A percentile compares a stretch with the other conserved stretches of the same genome.
Evolutionary conservation across 2,888 invertebrate genomes (phyloP).

Genomic region (Punctoribates punctum): DNA sequence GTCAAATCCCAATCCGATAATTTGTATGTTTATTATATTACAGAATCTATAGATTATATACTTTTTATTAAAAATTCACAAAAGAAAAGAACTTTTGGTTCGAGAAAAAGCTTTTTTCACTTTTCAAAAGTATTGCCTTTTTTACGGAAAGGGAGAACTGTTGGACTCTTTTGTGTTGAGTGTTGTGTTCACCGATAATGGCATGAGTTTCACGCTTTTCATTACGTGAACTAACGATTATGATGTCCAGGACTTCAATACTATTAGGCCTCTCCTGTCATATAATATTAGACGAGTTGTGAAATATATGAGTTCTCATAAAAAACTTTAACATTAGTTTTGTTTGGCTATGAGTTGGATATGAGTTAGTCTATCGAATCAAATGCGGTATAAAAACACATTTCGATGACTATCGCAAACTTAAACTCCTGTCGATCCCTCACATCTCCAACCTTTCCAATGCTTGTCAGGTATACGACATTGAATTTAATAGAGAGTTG

Average conservation of each 20-base stretch:
- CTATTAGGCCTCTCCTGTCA: slow-evolving; percentile 21
- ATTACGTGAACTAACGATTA: slow-evolving; percentile 31
- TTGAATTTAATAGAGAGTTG: slow-evolving; percentile 4
- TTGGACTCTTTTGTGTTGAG: slow-evolving; percentile 16
- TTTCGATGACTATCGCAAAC: slow-evolving; percentile 18
- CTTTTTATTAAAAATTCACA: too few species aligned
- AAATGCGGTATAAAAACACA: slow-evolving; percentile 2
- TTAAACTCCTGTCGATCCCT: not conserved
- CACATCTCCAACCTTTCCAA: not conserved
- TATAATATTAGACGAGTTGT: slow-evolving; percentile 18
- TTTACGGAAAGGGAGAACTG: not conserved
- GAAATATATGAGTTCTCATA: slow-evolving; percentile 26
- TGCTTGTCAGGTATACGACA: slow-evolving; percentile 18
- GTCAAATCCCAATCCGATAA: slow-evolving; percentile 21
- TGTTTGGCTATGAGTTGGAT: too few species aligned
- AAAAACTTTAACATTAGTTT: not conserved
- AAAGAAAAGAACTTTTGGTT: not conserved
- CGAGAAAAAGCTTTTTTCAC: not conserved
- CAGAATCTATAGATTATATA: not conserved
- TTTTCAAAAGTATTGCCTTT: slow-evolving; percentile 7
- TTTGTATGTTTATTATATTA: slow-evolving; percentile 30
- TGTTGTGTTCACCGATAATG: not conserved
- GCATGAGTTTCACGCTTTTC: slow-evolving; percentile 32
- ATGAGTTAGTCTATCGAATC: not conserved
- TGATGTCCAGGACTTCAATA: slow-evolving; percentile 24